Evolutionary conservation across 2,888 invertebrate genomes (phyloP), one percentile per base, ranked within the genome.

Genomic region (Limnephilus auricula): DNA sequence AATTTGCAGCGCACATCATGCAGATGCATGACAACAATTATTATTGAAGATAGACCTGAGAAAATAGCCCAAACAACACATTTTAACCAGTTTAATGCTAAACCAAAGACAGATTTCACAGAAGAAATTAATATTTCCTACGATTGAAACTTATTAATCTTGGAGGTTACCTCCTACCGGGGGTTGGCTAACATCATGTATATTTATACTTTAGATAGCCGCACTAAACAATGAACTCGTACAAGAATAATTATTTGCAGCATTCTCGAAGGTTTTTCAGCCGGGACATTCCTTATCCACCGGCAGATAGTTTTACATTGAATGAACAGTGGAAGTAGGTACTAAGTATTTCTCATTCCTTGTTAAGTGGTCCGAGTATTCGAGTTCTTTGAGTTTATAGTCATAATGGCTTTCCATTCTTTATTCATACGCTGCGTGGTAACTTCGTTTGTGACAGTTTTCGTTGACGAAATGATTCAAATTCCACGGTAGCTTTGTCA

Each of bases 1-100:
- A 65, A 87, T 45, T 15, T 65, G 65, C 65, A 30, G 87, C 65
- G 87, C 15, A 87, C 87, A 87, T 65, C 32, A 32, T 34, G 87
- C 87, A 65, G 50, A 65, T 65, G 87, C 87, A 31, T 25, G 87
- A 87, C 32, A 65, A 32, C 9, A 65, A 65, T 65, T 25, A 65
- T 65, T 65, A 65, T 65, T 31, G 65, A 65, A 32, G 50, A n/a
- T 65, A 9, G 87, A 65, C 78, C 9, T 40, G 18, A 40, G 40
- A 34, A 32, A 37, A 12, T 84, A 84, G 84, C 25, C n/a, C 34
- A 65, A 65, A 25, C 25, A 25, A 65, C n/a, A 65, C 0, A 65
- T 65, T 50, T 25, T 25, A 65, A 25, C 25, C 65, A n/a, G 65
- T 65, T 65, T 6, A 25, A 65, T 65, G 65, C 25, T 65, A 65